phyloP scores from a whole-genome alignment of 2,113 vertebrate species.

The Pteruthius melanotis region DNA sequence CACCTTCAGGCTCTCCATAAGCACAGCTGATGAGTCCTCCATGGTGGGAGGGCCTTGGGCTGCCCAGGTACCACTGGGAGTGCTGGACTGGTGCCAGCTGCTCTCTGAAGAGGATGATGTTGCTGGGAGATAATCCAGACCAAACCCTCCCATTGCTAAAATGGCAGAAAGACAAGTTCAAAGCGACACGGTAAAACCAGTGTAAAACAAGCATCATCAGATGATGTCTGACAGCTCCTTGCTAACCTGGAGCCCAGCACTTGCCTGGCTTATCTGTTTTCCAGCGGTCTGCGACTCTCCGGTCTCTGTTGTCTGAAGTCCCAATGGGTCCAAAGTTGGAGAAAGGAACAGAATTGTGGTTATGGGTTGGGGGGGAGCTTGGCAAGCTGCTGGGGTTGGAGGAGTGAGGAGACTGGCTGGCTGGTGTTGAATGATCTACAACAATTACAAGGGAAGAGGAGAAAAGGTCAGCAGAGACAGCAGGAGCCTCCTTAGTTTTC shows the following conservation, averaged over 20 bases:
- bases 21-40: slow-evolving; percentile 92
- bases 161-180: background rate
- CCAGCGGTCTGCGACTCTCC: slow-evolving; percentile 89
- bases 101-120: slow-evolving; percentile 80
- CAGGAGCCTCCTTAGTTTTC: background rate
- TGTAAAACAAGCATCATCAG: background rate
- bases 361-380: slow-evolving; percentile 96
- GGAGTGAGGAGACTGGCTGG: slow-evolving; percentile 98
- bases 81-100: slow-evolving; percentile 87
- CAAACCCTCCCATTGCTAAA: slow-evolving; percentile 86
- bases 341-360: slow-evolving; percentile 88
- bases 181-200: background rate
- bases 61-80: slow-evolving; percentile 84
- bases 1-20: slow-evolving; percentile 98
- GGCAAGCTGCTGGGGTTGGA: slow-evolving; percentile 98
- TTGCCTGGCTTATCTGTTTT: slow-evolving; percentile 92
- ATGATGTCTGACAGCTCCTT: background rate
- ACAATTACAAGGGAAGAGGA: slow-evolving; percentile 7
- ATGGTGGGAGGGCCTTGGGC: slow-evolving; percentile 82
- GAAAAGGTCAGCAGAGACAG: background rate
- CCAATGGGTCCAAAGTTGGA: slow-evolving; percentile 97
- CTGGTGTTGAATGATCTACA: slow-evolving; percentile 97
- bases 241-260: background rate
- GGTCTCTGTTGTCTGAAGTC: slow-evolving; percentile 91
- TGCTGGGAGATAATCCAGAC: slow-evolving; percentile 91